Evolutionary conservation across 2,113 vertebrate species (phyloP).

Genomic region (Bujurquina vittata): DNA sequence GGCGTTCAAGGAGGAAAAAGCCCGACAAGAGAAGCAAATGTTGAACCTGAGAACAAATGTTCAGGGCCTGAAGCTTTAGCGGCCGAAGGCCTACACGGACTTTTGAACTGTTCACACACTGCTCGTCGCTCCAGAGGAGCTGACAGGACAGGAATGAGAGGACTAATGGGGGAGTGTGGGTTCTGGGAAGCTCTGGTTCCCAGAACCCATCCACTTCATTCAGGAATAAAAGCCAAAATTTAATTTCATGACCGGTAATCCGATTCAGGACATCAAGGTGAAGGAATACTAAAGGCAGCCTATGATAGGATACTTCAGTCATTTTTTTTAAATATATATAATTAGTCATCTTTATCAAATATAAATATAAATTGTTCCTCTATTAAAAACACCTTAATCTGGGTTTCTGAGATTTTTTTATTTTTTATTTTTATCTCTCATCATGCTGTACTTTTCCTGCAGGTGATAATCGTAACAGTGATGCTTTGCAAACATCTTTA

Average conservation of each 20-base stretch:
- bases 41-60: conserved; percentile 86
- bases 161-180: background rate
- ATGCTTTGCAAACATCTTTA: background rate
- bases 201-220: background rate
- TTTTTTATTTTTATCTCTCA: background rate
- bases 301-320: background rate
- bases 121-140: background rate
- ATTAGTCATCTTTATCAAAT: background rate
- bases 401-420: background rate
- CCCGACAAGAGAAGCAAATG: conserved; percentile 91
- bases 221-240: background rate
- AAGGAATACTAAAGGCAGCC: background rate
- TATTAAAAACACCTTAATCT: conserved; percentile 9
- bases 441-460: background rate
- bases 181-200: accelerated
- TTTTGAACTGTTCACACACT: background rate
- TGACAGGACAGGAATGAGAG: background rate
- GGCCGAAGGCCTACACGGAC: background rate
- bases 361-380: background rate
- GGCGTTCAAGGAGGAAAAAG: conserved; percentile 92
- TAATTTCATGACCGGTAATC: background rate
- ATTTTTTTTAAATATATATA: too few relatives aligned
- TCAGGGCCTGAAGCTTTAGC: conserved; percentile 90
- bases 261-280: background rate
- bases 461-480: background rate